Conservation (phyloP, 2,113 vertebrate species). For the Columbina picui region DNA sequence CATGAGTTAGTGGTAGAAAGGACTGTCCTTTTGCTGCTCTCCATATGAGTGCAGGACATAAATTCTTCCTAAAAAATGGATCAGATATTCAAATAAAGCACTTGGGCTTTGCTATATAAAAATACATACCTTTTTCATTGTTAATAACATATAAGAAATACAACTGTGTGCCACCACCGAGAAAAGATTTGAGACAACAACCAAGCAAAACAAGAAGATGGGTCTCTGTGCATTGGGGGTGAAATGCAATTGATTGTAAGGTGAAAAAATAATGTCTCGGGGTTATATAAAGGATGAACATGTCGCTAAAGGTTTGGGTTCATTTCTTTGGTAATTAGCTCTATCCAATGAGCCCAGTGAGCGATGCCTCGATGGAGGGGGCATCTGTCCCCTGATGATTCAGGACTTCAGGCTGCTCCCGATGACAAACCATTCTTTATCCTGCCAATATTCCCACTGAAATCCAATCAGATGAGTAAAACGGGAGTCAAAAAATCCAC, state of each 20-base stretch:
- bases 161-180: background rate
- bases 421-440: background rate
- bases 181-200: background rate
- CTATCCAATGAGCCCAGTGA: background rate
- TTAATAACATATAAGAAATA: background rate
- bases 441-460: background rate
- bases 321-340: background rate
- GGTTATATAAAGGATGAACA: background rate
- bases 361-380: rapidly evolving
- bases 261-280: too few relatives aligned
- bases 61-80: background rate
- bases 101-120: background rate
- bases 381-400: background rate
- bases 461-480: background rate
- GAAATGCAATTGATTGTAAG: background rate
- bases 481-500: background rate
- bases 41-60: rapidly evolving
- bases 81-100: background rate
- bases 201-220: background rate
- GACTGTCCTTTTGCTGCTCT: background rate
- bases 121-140: background rate
- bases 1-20: background rate
- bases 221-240: background rate
- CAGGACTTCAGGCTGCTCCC: background rate
- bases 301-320: background rate